Percentiles rank a stretch among this genome's conserved stretches.
Conservation (phyloP, 2,797 vertebrate genomes). For the Girardinus metallicus region DNA sequence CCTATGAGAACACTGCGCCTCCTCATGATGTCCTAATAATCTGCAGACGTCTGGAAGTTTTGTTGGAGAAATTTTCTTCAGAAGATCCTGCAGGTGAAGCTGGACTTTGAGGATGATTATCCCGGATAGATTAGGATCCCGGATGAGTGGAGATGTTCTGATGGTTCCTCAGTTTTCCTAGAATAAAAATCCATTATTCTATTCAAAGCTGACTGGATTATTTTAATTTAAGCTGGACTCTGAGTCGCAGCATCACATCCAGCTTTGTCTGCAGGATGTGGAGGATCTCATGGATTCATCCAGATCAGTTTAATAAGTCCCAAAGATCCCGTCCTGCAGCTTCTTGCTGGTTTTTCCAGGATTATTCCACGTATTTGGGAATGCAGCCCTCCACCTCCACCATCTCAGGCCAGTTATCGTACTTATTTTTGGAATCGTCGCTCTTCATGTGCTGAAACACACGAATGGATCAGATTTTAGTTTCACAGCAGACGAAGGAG, state of each 20-base stretch:
- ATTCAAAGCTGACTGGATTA: not conserved
- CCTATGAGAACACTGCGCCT: not conserved
- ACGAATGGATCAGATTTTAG: not conserved
- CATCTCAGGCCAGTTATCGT: slow-evolving; percentile 90
- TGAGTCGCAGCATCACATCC: not conserved
- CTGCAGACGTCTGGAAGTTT: not conserved
- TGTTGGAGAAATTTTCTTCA: not conserved
- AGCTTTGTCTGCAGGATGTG: not conserved
- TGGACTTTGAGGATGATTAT: not conserved
- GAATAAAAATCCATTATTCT: not conserved
- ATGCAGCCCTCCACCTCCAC: slow-evolving; percentile 89
- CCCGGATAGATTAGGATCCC: not conserved
- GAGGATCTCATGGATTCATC: not conserved
- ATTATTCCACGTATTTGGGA: slow-evolving; percentile 81
- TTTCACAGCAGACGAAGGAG: not conserved
- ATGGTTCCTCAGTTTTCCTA: not conserved
- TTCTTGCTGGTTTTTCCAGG: not conserved
- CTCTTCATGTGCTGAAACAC: slow-evolving; percentile 85
- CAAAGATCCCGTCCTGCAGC: not conserved
- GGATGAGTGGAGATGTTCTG: not conserved
- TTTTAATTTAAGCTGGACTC: not conserved
- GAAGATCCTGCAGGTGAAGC: not conserved
- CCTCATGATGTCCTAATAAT: not conserved
- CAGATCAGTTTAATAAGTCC: not conserved
- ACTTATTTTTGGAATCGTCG: slow-evolving; percentile 84